Percentiles rank a stretch among this genome's conserved stretches.
Evolutionary conservation across 2,888 invertebrate genomes (phyloP).

Genomic region (Petrophora chlorosata): DNA sequence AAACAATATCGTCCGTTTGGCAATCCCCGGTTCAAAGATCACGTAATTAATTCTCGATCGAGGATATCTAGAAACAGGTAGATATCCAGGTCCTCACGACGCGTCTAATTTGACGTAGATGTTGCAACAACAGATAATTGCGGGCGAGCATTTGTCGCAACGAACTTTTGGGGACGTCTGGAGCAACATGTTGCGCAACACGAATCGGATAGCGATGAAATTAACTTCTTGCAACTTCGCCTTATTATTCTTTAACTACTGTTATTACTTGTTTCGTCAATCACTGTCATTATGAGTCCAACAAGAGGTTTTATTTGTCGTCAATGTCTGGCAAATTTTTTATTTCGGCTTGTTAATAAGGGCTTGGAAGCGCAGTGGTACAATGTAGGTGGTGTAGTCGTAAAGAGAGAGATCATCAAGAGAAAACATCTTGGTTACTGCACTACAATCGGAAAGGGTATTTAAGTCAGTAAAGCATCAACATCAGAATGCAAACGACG

Average conservation of each 20-base stretch:
- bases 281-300: slow-evolving; percentile 58
- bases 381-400: too few species aligned
- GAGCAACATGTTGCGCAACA: slow-evolving; percentile 57
- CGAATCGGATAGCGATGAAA: slow-evolving; percentile 61
- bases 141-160: slow-evolving; percentile 55
- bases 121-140: slow-evolving; percentile 69
- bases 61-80: slow-evolving; percentile 65
- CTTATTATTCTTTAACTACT: slow-evolving; percentile 73
- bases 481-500: too few species aligned
- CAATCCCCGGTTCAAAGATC: slow-evolving; percentile 70
- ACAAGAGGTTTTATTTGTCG: slow-evolving; percentile 61
- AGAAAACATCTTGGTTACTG: too few species aligned
- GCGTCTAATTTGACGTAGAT: slow-evolving; percentile 64
- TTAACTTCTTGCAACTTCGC: slow-evolving; percentile 64
- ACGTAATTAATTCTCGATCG: slow-evolving; percentile 70
- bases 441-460: too few species aligned
- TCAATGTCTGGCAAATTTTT: slow-evolving; percentile 40
- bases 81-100: slow-evolving; percentile 70
- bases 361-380: neutral
- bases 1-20: slow-evolving; percentile 41
- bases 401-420: too few species aligned
- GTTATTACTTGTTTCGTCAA: slow-evolving; percentile 69
- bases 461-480: too few species aligned
- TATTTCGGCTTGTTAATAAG: slow-evolving; percentile 27
- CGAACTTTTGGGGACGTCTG: slow-evolving; percentile 66